These are phyloP conservation scores for Oreochromis grahami DNA, from an alignment of 2,797 vertebrate species.

Conservation along the genomic window DNA sequence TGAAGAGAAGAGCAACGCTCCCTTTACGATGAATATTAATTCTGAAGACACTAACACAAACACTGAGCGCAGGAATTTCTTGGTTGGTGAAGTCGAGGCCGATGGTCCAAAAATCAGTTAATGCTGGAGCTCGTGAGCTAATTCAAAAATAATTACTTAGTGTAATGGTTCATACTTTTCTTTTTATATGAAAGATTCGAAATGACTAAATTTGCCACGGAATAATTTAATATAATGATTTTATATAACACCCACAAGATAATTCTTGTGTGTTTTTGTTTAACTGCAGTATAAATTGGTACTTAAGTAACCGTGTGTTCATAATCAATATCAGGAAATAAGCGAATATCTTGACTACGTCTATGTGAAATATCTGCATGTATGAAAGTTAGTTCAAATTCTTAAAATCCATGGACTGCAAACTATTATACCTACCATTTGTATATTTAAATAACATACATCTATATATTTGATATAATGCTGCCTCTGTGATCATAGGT, in stretches of 20 bases:
- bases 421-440: neutral
- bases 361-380: neutral
- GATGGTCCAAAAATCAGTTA: neutral
- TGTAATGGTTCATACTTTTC: neutral
- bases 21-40: neutral
- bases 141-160: neutral
- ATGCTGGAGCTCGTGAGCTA: neutral
- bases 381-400: neutral
- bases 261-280: neutral
- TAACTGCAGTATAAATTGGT: neutral
- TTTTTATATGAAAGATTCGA: neutral
- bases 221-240: neutral
- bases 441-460: accelerated
- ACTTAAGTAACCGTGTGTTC: neutral
- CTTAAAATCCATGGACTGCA: neutral
- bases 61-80: neutral
- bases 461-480: neutral
- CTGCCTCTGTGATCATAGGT: neutral
- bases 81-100: neutral
- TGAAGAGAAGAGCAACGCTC: neutral
- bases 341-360: neutral
- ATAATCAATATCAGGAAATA: neutral
- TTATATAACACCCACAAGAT: neutral
- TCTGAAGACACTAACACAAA: neutral
- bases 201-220: neutral